phyloP scores from a whole-genome alignment of 2,113 vertebrate species.

The Leptosomus discolor region DNA sequence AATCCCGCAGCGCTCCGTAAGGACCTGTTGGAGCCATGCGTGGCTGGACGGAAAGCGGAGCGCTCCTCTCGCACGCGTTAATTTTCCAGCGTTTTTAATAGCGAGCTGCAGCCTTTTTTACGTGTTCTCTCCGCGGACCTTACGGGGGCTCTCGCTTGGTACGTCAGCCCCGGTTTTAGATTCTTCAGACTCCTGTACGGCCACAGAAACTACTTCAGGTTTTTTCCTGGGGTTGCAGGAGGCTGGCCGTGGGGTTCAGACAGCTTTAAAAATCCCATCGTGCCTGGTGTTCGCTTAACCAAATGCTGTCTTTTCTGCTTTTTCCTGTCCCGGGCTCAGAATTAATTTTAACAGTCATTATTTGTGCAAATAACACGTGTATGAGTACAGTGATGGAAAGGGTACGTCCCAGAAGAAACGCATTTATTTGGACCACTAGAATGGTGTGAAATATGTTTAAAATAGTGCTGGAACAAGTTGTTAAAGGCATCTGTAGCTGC shows the following conservation, averaged over 20 bases:
- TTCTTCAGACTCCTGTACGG: not conserved
- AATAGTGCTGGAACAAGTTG: not conserved
- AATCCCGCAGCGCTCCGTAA: fast-evolving
- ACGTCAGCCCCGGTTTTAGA: not conserved
- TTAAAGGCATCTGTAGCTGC: not conserved
- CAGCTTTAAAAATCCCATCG: fast-evolving
- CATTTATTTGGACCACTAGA: not conserved
- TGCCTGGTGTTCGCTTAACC: not conserved
- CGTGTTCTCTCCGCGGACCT: not conserved
- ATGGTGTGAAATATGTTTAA: not conserved
- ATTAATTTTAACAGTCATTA: not conserved
- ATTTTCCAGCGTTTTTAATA: not conserved
- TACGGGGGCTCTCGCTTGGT: fast-evolving
- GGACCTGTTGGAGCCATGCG: not conserved
- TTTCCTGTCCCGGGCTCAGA: not conserved
- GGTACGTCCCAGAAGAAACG: not conserved
- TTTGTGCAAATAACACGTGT: fast-evolving
- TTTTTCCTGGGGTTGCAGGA: not conserved
- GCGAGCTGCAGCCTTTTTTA: not conserved
- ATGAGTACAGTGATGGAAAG: fast-evolving
- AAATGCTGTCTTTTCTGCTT: not conserved
- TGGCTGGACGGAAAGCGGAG: fast-evolving
- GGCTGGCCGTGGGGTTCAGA: not conserved
- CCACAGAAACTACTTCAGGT: not conserved
- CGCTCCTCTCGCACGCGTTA: not conserved